phyloP scores from a whole-genome alignment of 92 coral and sea anemone genomes.

The Porites divaricata region DNA sequence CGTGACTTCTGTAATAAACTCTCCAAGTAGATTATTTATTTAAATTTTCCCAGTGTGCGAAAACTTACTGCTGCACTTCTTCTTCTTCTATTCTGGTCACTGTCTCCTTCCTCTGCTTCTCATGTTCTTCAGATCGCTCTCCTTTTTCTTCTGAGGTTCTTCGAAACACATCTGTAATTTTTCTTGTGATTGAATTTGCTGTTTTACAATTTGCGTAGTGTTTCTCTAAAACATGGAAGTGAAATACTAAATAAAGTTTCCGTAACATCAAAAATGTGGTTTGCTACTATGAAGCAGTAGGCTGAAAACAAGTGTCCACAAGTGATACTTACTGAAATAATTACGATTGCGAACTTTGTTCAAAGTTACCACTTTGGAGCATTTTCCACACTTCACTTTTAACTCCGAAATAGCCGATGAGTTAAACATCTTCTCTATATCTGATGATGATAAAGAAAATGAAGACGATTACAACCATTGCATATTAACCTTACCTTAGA shows the following conservation, averaged over 20 bases:
- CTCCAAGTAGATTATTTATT: no score
- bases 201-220: slow-evolving; percentile 27
- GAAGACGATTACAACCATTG: no score
- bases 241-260: slow-evolving; percentile 18
- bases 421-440: slow-evolving; percentile 41
- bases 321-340: slow-evolving; percentile 37
- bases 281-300: no score
- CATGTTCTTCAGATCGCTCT: background rate
- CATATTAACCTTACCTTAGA: no score
- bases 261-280: no score
- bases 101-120: slow-evolving; percentile 3
- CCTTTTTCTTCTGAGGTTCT: slow-evolving; percentile 6
- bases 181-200: slow-evolving; percentile 1
- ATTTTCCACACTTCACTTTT: slow-evolving; percentile 35
- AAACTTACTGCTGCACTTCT: slow-evolving; percentile 20
- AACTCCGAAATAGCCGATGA: slow-evolving; percentile 39
- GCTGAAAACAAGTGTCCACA: no score
- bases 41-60: background rate
- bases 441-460: slow-evolving; percentile 27
- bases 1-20: no score
- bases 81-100: slow-evolving; percentile 22
- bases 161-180: slow-evolving; percentile 10
- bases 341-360: slow-evolving; percentile 50
- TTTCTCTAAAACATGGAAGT: slow-evolving; percentile 13
- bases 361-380: slow-evolving; percentile 41